Conservation (phyloP, 1,140 invertebrate genomes). For the Orius laevigatus region DNA sequence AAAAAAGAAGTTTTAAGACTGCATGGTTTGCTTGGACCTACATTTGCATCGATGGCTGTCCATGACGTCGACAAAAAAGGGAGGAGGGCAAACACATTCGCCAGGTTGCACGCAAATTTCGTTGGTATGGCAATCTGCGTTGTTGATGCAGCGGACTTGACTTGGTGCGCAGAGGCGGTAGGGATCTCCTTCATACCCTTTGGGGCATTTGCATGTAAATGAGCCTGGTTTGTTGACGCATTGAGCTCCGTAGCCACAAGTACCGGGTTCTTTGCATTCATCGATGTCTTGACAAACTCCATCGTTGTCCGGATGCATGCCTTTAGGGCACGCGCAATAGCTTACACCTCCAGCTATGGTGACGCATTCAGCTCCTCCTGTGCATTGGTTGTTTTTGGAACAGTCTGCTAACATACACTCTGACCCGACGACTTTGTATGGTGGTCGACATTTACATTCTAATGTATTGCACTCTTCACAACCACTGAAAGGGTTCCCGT, state of each 20-base stretch:
- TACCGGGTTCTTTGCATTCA: slow-evolving; percentile 58
- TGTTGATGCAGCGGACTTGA: slow-evolving; percentile 60
- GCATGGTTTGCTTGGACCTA: slow-evolving; percentile 23
- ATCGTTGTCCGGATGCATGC: slow-evolving; percentile 50
- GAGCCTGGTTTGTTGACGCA: slow-evolving; percentile 67
- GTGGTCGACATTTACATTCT: slow-evolving; percentile 70
- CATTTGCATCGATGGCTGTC: slow-evolving; percentile 75
- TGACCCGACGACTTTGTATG: slow-evolving; percentile 64
- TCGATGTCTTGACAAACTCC: slow-evolving; percentile 54
- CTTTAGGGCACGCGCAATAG: slow-evolving; percentile 75
- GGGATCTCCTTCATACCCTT: slow-evolving; percentile 46
- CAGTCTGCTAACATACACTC: slow-evolving; percentile 73
- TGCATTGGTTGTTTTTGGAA: slow-evolving; percentile 56
- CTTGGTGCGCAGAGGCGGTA: slow-evolving; percentile 55
- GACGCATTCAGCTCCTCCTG: slow-evolving; percentile 68
- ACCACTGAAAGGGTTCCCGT: slow-evolving; percentile 70
- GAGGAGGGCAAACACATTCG: slow-evolving; percentile 74
- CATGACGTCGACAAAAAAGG: slow-evolving; percentile 62
- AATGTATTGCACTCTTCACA: slow-evolving; percentile 71
- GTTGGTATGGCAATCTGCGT: slow-evolving; percentile 67
- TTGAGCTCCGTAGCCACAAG: slow-evolving; percentile 70
- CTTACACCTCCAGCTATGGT: slow-evolving; percentile 76
- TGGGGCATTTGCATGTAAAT: slow-evolving; percentile 64
- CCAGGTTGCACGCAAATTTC: slow-evolving; percentile 82
- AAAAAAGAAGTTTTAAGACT: not conserved